phyloP scores from a whole-genome alignment of 2,113 vertebrate genomes.

The Pyxicephalus adspersus region DNA sequence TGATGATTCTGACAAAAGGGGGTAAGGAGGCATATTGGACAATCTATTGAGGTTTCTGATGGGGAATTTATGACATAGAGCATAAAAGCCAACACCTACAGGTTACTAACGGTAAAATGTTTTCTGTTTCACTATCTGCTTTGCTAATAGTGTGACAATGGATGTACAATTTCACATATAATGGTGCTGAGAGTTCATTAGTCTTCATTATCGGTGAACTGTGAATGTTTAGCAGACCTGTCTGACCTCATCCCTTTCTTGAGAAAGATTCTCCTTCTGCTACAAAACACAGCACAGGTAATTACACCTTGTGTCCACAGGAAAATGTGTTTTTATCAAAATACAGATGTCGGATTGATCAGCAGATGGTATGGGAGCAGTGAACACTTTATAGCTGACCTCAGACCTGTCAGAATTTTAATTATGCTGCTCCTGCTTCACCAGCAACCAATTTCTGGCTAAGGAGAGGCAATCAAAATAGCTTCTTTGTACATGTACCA shows the following conservation, averaged over 20 bases:
- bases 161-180: neutral
- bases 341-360: conserved; percentile 57
- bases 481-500: neutral
- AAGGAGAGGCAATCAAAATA: neutral
- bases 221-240: conserved; percentile 28
- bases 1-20: too few species aligned
- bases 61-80: too few species aligned
- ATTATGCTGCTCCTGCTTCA: conserved; percentile 37
- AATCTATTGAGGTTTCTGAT: too few species aligned
- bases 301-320: conserved; percentile 54
- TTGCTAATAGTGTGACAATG: too few species aligned
- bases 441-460: neutral
- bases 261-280: neutral
- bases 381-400: conserved; percentile 43
- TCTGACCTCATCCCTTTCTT: neutral
- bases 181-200: conserved; percentile 23
- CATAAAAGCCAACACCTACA: too few species aligned
- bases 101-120: too few species aligned
- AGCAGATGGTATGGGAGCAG: conserved; percentile 44
- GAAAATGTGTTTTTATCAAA: conserved; percentile 48
- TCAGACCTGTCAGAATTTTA: conserved; percentile 52
- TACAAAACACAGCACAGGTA: conserved; percentile 44
- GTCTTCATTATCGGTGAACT: conserved; percentile 4
- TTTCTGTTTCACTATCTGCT: too few species aligned
- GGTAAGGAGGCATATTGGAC: too few species aligned